A percentile compares a stretch with the other conserved stretches of the same genome.
These are phyloP conservation scores for Hyles lineata DNA, from an alignment of 2,888 invertebrate genomes.

Conservation along the genomic window DNA sequence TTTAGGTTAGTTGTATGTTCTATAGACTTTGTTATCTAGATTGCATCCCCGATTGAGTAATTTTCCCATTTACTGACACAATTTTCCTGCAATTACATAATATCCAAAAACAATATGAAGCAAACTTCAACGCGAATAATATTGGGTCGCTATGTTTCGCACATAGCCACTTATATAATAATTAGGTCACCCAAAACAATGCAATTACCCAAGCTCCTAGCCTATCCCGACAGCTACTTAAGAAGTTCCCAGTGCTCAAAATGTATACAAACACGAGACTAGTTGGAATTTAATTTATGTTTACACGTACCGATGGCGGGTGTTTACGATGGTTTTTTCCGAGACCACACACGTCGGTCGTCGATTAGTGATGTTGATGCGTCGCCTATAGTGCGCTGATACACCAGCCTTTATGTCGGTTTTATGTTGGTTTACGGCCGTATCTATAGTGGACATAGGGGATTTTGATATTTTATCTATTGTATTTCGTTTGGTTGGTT, in stretches of 20 bases:
- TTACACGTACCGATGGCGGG: slow-evolving; percentile 53
- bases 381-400: neutral
- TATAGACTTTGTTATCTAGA: no score
- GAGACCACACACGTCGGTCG: slow-evolving; percentile 63
- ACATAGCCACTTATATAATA: neutral
- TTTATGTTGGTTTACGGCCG: neutral
- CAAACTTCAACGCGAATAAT: no score
- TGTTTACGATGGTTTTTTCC: slow-evolving; percentile 55
- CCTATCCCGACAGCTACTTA: slow-evolving; percentile 64
- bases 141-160: no score
- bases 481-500: neutral
- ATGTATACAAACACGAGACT: slow-evolving; percentile 53
- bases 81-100: no score
- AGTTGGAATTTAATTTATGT: slow-evolving; percentile 68
- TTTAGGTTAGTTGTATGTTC: no score
- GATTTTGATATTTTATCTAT: neutral
- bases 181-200: neutral
- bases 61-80: no score
- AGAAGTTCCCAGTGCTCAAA: slow-evolving; percentile 60
- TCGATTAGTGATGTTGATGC: slow-evolving; percentile 48
- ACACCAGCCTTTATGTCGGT: slow-evolving; percentile 13
- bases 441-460: neutral
- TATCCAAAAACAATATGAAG: no score
- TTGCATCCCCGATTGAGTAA: no score
- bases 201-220: slow-evolving; percentile 36